These are phyloP conservation scores for Metopia argyrocephala DNA, from an alignment of 2,888 invertebrate species.

Conservation along the genomic window DNA sequence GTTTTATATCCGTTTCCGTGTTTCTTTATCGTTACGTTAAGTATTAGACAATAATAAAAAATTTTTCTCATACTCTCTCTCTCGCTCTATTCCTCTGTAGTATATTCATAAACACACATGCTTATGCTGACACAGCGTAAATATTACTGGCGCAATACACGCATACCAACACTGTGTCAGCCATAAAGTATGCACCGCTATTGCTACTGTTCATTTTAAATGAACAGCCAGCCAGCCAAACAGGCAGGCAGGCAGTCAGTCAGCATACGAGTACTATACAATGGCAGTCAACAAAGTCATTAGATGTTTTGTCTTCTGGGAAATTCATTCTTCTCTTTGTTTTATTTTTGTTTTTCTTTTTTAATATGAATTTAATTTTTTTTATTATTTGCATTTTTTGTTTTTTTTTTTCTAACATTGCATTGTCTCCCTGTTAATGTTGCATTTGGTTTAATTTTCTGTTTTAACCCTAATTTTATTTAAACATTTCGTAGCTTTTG, in stretches of 20 bases:
- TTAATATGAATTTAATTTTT: neutral
- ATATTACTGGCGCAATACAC: slow-evolving; percentile 28
- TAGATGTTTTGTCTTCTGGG: slow-evolving; percentile 59
- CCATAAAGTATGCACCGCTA: slow-evolving; percentile 51
- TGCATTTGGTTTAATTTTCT: slow-evolving; percentile 36
- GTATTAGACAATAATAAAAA: slow-evolving; percentile 51
- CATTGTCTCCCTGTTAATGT: slow-evolving; percentile 49
- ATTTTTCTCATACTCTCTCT: neutral
- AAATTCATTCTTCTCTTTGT: slow-evolving; percentile 50
- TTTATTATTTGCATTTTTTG: slow-evolving; percentile 2
- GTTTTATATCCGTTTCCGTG: slow-evolving; percentile 64
- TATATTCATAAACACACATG: neutral
- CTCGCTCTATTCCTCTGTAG: neutral
- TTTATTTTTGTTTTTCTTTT: slow-evolving; percentile 44
- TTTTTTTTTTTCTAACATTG: neutral
- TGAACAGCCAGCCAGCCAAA: slow-evolving; percentile 25
- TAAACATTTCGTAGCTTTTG: slow-evolving; percentile 28
- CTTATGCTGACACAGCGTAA: neutral
- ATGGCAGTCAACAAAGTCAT: slow-evolving; percentile 58
- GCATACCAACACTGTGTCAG: slow-evolving; percentile 32
- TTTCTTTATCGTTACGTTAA: slow-evolving; percentile 48
- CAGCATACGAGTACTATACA: neutral
- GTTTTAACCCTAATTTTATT: slow-evolving; percentile 52
- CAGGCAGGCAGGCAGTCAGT: neutral
- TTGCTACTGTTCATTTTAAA: slow-evolving; percentile 36